phyloP scores from a whole-genome alignment of 2,888 invertebrate genomes.

The Unio pictorum region DNA sequence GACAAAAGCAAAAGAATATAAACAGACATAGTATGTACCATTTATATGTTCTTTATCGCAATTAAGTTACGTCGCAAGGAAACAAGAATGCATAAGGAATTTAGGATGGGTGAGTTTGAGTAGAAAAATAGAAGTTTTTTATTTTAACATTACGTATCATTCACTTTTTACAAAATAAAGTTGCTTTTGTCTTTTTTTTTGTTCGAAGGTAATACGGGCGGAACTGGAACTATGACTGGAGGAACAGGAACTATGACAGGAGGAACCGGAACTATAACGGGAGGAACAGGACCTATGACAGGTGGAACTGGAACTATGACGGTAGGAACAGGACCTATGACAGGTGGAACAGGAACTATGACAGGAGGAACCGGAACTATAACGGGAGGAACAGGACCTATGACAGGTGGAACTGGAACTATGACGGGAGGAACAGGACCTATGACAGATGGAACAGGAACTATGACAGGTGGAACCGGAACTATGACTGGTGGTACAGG shows the following conservation, averaged over 20 bases:
- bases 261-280: constrained; percentile 6
- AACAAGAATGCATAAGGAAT: too few relatives aligned
- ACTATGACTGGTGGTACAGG: constrained; percentile 8
- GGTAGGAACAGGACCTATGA: constrained; percentile 5
- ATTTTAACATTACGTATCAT: too few relatives aligned
- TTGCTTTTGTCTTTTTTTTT: too few relatives aligned
- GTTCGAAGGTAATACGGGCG: too few relatives aligned
- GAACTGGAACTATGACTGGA: background rate
- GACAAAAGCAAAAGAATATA: too few relatives aligned
- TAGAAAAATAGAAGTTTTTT: too few relatives aligned
- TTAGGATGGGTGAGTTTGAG: too few relatives aligned
- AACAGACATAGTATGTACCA: too few relatives aligned
- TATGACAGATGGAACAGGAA: too few relatives aligned
- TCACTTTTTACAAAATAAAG: too few relatives aligned
- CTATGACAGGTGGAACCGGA: constrained; percentile 1
- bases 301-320: background rate
- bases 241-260: constrained; percentile 9
- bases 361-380: background rate
- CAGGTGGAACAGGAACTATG: background rate
- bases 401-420: constrained; percentile 10
- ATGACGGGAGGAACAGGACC: constrained; percentile 3
- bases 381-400: constrained; percentile 1
- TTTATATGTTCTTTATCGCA: too few relatives aligned
- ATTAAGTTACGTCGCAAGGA: too few relatives aligned
- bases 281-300: background rate